Evolutionary conservation across 2,797 vertebrate genomes (phyloP).

Genomic region (Borostomias antarcticus): DNA sequence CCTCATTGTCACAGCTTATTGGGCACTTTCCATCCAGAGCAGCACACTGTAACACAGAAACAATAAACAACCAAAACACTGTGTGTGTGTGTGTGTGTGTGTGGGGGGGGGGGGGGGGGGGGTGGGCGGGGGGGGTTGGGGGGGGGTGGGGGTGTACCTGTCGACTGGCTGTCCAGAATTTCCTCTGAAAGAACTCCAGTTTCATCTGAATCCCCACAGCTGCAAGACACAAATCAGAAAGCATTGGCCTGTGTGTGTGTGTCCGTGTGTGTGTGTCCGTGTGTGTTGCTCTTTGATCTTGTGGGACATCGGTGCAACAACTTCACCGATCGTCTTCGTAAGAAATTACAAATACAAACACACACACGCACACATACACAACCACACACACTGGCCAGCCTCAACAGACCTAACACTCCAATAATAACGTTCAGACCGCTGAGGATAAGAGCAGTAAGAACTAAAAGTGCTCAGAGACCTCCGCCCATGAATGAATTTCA

Average conservation of each 20-base stretch:
- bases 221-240: constrained; percentile 62
- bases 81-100: constrained; percentile 12
- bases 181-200: constrained; percentile 97
- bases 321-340: neutral
- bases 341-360: neutral
- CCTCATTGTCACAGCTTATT: constrained; percentile 96
- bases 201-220: constrained; percentile 99
- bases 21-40: constrained; percentile 93
- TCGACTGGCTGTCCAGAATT: constrained; percentile 98
- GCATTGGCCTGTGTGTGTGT: constrained; percentile 18
- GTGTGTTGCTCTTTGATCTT: neutral
- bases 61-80: too few relatives aligned
- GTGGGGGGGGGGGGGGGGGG: neutral
- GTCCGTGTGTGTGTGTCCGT: constrained; percentile 1
- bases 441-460: too few relatives aligned
- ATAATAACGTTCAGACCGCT: too few relatives aligned
- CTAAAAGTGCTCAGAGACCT: too few relatives aligned
- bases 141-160: constrained; percentile 78
- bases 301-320: neutral
- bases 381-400: too few relatives aligned
- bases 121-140: neutral
- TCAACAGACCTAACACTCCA: too few relatives aligned
- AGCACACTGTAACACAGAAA: constrained; percentile 81
- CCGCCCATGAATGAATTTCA: too few relatives aligned
- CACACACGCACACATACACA: too few relatives aligned